A percentile compares a stretch with the other conserved stretches of the same genome.
These are phyloP conservation scores for Pachydiplax longipennis DNA, from an alignment of 2,888 invertebrate species.

Conservation along the genomic window DNA sequence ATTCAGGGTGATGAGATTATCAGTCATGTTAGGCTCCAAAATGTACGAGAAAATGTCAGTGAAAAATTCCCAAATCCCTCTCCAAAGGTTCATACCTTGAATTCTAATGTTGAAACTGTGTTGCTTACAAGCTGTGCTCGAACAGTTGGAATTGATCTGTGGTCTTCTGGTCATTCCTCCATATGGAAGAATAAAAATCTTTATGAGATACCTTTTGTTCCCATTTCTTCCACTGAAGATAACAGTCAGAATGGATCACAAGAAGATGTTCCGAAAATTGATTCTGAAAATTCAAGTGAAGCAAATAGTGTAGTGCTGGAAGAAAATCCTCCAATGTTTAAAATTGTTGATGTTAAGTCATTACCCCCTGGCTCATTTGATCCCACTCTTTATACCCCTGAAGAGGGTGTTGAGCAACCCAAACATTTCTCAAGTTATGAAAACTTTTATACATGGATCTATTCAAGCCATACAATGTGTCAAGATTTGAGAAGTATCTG, in stretches of 20 bases:
- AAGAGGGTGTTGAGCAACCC: not conserved
- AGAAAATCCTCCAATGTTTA: constrained; percentile 8
- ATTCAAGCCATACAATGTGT: not conserved
- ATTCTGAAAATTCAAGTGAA: not conserved
- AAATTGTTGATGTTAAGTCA: constrained; percentile 27
- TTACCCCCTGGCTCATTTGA: constrained; percentile 10
- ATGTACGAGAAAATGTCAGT: too few species aligned
- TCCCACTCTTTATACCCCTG: not conserved
- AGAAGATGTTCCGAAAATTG: not conserved
- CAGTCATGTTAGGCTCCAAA: too few species aligned
- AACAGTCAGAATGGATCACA: too few species aligned
- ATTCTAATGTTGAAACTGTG: too few species aligned
- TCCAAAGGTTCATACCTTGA: too few species aligned
- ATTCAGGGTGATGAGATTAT: too few species aligned
- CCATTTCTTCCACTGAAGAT: too few species aligned
- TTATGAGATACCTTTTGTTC: too few species aligned
- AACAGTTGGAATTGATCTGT: constrained; percentile 14
- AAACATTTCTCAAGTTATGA: not conserved
- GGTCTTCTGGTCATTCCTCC: not conserved
- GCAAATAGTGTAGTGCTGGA: not conserved
- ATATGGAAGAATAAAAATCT: too few species aligned
- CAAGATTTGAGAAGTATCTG: not conserved
- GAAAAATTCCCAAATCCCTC: too few species aligned
- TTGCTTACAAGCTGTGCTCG: not conserved
- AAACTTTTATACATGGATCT: not conserved